A percentile compares a stretch with the other conserved stretches of the same genome.
Conservation (phyloP, 2,888 invertebrate genomes). For the Penaeus monodon region DNA sequence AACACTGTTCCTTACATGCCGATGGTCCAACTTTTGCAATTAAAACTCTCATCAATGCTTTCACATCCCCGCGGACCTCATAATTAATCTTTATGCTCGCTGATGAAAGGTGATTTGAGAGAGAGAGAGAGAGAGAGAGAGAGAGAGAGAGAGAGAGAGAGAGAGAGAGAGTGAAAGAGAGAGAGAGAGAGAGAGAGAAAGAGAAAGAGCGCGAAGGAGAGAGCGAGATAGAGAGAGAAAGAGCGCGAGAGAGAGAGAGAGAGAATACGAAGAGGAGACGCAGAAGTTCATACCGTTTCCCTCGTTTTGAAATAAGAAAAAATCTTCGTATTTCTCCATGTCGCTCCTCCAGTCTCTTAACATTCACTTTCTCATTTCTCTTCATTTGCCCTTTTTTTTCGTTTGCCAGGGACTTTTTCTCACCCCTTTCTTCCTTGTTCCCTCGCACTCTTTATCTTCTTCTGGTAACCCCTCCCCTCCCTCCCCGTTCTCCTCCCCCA, state of each 20-base stretch:
- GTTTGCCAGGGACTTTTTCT: not conserved
- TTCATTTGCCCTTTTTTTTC: not conserved
- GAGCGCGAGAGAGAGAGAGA: not conserved
- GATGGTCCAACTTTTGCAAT: constrained; percentile 40
- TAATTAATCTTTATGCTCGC: constrained; percentile 47
- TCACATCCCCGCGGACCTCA: constrained; percentile 38
- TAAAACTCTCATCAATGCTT: constrained; percentile 47
- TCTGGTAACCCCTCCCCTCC: not conserved
- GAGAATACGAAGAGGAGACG: not conserved
- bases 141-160: not conserved
- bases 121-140: not conserved
- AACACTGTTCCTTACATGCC: constrained; percentile 22
- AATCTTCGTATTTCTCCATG: not conserved
- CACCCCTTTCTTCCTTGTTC: not conserved
- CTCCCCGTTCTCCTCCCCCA: not conserved
- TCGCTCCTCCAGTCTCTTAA: not conserved
- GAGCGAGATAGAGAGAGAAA: not conserved
- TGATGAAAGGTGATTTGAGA: constrained; percentile 15
- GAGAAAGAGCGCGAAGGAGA: not conserved
- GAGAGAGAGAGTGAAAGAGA: not conserved
- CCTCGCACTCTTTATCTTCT: not conserved
- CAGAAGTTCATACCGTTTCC: not conserved
- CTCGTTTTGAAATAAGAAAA: not conserved
- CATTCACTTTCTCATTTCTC: not conserved
- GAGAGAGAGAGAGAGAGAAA: constrained; percentile 3